A percentile compares a stretch with the other conserved stretches of the same genome.
Evolutionary conservation across 1,140 invertebrate species (phyloP).

Genomic region (Lepidurus couesii): DNA sequence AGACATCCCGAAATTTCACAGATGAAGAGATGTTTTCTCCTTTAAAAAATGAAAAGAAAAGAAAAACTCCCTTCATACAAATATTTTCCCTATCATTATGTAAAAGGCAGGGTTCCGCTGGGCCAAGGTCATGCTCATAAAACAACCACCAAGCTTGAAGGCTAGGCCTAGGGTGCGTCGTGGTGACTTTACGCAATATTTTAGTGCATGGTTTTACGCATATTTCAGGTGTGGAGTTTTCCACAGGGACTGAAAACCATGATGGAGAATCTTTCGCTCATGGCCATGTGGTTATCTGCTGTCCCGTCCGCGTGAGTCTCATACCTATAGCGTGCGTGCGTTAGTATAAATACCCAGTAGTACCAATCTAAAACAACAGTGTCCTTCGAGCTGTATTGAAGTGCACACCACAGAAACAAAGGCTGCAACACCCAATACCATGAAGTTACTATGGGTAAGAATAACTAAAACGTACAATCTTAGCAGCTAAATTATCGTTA

Average conservation of each 20-base stretch:
- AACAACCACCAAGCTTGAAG: neutral
- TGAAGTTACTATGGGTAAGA: conserved; percentile 19
- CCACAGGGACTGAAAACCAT: neutral
- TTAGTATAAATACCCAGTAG: neutral
- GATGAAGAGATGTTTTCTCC: neutral
- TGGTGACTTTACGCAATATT: neutral
- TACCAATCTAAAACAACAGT: neutral
- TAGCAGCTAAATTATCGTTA: neutral
- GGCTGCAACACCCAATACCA: neutral
- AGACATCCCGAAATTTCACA: too few relatives aligned
- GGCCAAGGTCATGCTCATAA: neutral
- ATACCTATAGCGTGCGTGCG: neutral
- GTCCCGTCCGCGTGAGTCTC: neutral
- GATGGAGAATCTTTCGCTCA: conserved; percentile 3
- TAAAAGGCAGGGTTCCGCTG: neutral
- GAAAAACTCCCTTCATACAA: neutral
- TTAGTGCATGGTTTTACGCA: too few relatives aligned
- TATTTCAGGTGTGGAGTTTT: neutral
- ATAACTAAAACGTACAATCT: neutral
- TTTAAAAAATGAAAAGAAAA: neutral
- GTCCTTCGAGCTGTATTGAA: neutral
- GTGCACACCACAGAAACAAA: neutral
- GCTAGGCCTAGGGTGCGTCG: neutral
- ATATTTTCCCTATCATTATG: neutral
- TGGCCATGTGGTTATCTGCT: neutral